Evolutionary conservation across 2,113 vertebrate genomes (phyloP).

Genomic region (Edolisoma coerulescens): DNA sequence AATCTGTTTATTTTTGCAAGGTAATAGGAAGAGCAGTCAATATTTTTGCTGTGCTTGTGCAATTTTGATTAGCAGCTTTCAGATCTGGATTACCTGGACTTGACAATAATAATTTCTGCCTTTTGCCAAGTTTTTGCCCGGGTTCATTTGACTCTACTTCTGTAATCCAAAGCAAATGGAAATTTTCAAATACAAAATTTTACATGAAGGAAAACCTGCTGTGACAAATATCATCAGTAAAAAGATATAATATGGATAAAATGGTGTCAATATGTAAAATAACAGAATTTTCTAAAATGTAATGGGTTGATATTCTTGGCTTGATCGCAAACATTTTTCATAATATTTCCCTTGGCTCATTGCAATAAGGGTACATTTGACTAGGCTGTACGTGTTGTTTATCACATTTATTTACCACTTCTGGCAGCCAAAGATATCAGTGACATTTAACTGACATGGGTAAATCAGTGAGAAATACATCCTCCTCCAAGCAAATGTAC

Average conservation of each 20-base stretch:
- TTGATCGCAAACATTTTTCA: background rate
- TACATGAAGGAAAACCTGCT: background rate
- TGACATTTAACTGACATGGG: background rate
- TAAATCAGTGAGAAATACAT: background rate
- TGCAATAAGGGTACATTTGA: background rate
- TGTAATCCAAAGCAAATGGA: background rate
- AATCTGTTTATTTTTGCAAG: background rate
- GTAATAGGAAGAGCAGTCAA: background rate
- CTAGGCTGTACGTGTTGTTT: background rate
- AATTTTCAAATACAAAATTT: background rate
- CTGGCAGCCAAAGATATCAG: background rate
- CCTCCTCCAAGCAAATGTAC: background rate
- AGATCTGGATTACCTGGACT: background rate
- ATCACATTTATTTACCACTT: background rate
- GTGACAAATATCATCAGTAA: background rate
- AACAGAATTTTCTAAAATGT: background rate
- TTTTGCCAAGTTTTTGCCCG: background rate
- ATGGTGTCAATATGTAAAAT: background rate
- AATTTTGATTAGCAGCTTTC: constrained; percentile 25
- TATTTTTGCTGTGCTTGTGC: background rate
- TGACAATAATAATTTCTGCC: background rate
- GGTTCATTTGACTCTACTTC: background rate
- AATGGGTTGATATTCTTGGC: background rate
- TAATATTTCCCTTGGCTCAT: background rate
- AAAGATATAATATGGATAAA: background rate